A percentile compares a stretch with the other conserved stretches of the same genome.
phyloP scores from a whole-genome alignment of 2,113 vertebrate species.

The Phocoena sinus region DNA sequence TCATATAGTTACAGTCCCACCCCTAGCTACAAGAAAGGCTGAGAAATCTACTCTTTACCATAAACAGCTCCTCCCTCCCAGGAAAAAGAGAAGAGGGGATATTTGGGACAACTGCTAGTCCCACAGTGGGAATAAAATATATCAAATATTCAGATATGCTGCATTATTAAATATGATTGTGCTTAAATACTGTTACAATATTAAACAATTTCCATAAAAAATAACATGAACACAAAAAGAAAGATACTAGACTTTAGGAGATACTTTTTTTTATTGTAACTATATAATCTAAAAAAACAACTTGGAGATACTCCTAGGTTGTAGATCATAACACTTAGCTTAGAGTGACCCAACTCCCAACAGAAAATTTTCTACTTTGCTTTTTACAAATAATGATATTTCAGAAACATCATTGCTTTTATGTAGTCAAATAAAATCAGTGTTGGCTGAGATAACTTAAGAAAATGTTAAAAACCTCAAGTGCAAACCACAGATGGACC shows the following conservation, averaged over 20 bases:
- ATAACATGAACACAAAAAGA: neutral
- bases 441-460: neutral
- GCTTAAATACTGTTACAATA: neutral
- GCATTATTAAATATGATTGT: neutral
- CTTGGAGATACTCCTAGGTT: neutral
- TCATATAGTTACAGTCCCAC: neutral
- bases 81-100: neutral
- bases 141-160: neutral
- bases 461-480: slow-evolving; percentile 11
- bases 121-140: neutral
- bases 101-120: neutral
- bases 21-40: neutral
- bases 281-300: neutral
- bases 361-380: neutral
- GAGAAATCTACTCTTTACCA: neutral
- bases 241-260: neutral
- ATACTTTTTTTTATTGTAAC: neutral
- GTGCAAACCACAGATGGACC: neutral
- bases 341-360: neutral
- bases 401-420: neutral
- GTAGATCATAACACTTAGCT: neutral
- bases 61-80: neutral
- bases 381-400: neutral
- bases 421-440: neutral
- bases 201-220: neutral